Base-by-base conservation (phyloP, 2,797 vertebrate species). In the Neosilurus hyrtlii region DNA sequence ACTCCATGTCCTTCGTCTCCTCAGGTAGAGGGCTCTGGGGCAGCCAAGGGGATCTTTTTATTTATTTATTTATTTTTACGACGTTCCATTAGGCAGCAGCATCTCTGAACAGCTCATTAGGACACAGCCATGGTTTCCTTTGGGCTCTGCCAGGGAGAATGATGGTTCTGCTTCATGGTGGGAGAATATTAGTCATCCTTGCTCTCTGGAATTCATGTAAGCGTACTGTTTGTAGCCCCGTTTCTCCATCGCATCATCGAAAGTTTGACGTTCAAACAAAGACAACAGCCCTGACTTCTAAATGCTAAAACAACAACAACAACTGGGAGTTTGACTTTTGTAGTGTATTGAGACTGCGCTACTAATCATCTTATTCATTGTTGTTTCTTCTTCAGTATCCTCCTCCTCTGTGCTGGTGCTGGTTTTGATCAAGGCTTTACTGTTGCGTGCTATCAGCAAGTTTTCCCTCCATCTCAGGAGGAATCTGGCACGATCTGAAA, bases 41-140 rank as follows among this genome's bases (percentile, higher is more conserved):
- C 83, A 79, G 80, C 70, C 37, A 84, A 85, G 83, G 83, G 68
- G 65, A 83, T 80, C 80, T 87, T 66, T 79, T 75, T 43, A 5
- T 43, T 43, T 43, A 5, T 43, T 43, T 43, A 5, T 43, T 43
- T 43, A 5, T 43, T 43, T 43, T 43, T 43, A 87, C 9, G 79
- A 86, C 79, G 86, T 86, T 88, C 78, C 85, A 87, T 87, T 85
- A 89, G 82, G 82, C 79, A 79, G 87, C 82, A 79, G 73, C 84
- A 86, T 87, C 87, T 88, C 86, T 84, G 86, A 87, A 87, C 85
- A 87, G 86, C 88, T 90, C 89, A 90, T 91, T 90, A 90, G 83
- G 79, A 85, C 76, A 57, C 86, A 84, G 84, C 75, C 85, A 83
- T 74, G 81, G 73, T 74, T 78, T 88, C 88, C 90, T 87, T 72